These are phyloP conservation scores for Halcyon chelicuti DNA, from an alignment of 2,797 vertebrate species.

Conservation along the genomic window DNA sequence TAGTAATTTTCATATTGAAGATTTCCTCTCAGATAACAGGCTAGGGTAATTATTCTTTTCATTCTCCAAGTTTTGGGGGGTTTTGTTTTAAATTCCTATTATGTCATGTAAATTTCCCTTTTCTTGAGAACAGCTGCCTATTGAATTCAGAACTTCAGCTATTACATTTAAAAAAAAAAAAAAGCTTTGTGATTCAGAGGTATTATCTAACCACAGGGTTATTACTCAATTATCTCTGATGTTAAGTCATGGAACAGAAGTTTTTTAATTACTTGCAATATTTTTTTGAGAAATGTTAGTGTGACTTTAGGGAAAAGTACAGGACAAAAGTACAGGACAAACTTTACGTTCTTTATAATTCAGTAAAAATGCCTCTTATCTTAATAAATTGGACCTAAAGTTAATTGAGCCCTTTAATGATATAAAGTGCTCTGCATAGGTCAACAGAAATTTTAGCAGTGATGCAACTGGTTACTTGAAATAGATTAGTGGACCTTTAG, in stretches of 20 bases:
- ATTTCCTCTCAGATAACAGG: neutral
- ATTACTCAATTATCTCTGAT: slow-evolving; percentile 56
- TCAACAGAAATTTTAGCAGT: neutral
- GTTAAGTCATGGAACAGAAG: slow-evolving; percentile 40
- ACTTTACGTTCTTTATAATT: slow-evolving; percentile 18
- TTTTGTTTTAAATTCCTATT: slow-evolving; percentile 14
- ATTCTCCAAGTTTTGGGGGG: neutral
- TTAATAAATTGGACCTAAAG: slow-evolving; percentile 25
- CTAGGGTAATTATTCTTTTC: slow-evolving; percentile 7
- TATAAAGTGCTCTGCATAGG: neutral
- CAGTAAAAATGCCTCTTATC: slow-evolving; percentile 33
- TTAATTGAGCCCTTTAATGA: slow-evolving; percentile 30
- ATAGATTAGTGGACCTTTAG: neutral
- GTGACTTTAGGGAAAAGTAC: slow-evolving; percentile 42
- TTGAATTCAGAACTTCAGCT: slow-evolving; percentile 20
- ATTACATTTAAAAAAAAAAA: slow-evolving; percentile 7
- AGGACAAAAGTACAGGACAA: slow-evolving; percentile 19
- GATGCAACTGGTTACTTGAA: neutral
- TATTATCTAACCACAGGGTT: slow-evolving; percentile 47
- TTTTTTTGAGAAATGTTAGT: neutral
- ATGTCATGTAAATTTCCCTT: slow-evolving; percentile 8
- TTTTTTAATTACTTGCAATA: slow-evolving; percentile 46
- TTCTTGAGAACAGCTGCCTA: neutral
- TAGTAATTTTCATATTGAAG: slow-evolving; percentile 8
- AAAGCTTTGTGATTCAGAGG: slow-evolving; percentile 30